Evolutionary conservation across 1,140 invertebrate genomes (phyloP).

Genomic region (Paralvinella palmiformis): DNA sequence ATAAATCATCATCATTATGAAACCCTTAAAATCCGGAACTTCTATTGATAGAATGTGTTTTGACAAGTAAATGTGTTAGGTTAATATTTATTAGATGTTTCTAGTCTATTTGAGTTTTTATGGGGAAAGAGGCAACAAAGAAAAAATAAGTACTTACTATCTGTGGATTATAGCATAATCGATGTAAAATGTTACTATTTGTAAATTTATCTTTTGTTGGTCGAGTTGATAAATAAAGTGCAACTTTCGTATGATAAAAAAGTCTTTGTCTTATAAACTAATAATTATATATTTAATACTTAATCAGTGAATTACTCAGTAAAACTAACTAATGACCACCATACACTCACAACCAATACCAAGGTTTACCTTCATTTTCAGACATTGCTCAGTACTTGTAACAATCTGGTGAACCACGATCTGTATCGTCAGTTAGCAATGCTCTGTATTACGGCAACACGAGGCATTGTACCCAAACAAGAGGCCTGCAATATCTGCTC

Average conservation of each 20-base stretch:
- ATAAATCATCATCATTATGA: no score
- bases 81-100: no score
- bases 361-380: conserved; percentile 24
- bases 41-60: no score
- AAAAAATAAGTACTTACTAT: no score
- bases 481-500: conserved; percentile 44
- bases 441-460: conserved; percentile 36
- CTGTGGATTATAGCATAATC: no score
- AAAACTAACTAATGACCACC: not conserved
- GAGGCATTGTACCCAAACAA: conserved; percentile 39
- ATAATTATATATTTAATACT: not conserved
- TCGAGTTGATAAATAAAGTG: not conserved
- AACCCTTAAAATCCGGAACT: no score
- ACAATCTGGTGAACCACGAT: conserved; percentile 50
- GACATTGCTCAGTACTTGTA: conserved; percentile 49
- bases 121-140: no score
- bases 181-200: no score
- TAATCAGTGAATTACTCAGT: not conserved
- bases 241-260: not conserved
- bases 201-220: no score
- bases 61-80: no score
- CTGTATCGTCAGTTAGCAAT: conserved; percentile 43
- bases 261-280: not conserved
- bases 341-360: not conserved
- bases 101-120: no score